Evolutionary conservation across 2,797 vertebrate genomes (phyloP), one percentile per base, ranked within the genome.

Genomic region (Todus mexicanus): DNA sequence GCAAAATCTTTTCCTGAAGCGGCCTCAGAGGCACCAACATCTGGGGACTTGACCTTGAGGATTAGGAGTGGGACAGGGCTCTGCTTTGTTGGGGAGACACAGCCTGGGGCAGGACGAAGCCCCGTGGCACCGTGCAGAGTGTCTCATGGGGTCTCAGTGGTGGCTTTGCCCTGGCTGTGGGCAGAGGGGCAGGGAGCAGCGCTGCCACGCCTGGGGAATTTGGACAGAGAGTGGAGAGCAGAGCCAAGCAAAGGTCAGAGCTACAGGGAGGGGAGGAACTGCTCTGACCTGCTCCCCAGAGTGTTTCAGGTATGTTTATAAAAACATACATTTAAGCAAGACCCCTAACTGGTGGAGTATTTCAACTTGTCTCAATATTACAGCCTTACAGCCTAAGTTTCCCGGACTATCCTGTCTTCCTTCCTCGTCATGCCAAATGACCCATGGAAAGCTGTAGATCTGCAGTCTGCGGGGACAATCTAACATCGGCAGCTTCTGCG

Each of bases 341-440:
- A 68, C 8, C 25, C 29, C 10, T 26, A 23, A 6, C 26, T 13
- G 37, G 31, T 51, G 59, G 14, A 76, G 74, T 53, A 33, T 66
- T 89, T 90, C 86, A 95, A 73, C 48, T 31, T 75, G 13, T 79
- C 74, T 93, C 35, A 65, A 11, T 66, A 48, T 94, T 92, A 45
- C 74, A 93, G 35, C 31, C 5, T 3, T 42, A 21, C 70, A 87
- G 59, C 64, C 35, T 8, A 68, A 51, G 50, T 50, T 53, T 81
- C 40, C 38, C 16, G 85, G 29, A 73, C 51, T 76, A 90, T 73
- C 15, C 42, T 1, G 2, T 38, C 70, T 53, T 84, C 75, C 57
- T 71, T 64, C 43, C 45, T 82, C 3, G 4, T 40, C 45, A n/a
- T 6, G 3, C 31, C 60, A 82, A 70, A 66, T n/a, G 40, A 71